These are phyloP conservation scores for Brienomyrus brachyistius DNA, from an alignment of 2,113 vertebrate species.

Conservation along the genomic window DNA sequence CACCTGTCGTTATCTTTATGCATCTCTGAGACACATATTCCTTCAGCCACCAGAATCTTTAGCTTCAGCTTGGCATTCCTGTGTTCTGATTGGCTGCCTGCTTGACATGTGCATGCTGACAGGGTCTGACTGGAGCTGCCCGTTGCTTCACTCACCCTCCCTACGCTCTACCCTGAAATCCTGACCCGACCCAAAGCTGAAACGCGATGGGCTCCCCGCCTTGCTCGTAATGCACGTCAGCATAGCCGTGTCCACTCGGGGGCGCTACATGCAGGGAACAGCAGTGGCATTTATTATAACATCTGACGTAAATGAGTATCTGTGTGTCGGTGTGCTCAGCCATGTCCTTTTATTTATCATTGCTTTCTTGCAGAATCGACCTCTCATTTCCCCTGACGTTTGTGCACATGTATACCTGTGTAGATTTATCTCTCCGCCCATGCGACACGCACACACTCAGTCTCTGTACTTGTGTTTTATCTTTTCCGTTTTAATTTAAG, in stretches of 20 bases:
- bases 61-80: not conserved
- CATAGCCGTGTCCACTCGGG: not conserved
- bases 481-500: constrained; percentile 18
- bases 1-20: not conserved
- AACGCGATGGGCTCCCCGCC: not conserved
- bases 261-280: not conserved
- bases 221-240: not conserved
- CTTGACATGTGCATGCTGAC: constrained; percentile 10
- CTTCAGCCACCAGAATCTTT: not conserved
- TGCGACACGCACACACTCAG: constrained; percentile 30
- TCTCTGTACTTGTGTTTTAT: constrained; percentile 22
- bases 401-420: constrained; percentile 31
- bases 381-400: constrained; percentile 23
- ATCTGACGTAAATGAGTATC: constrained; percentile 6
- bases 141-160: not conserved
- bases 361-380: constrained; percentile 32
- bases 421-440: constrained; percentile 22
- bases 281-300: not conserved
- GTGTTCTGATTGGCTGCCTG: constrained; percentile 7
- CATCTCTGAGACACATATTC: not conserved
- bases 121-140: not conserved
- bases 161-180: not conserved
- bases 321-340: constrained; percentile 11
- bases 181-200: not conserved
- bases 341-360: constrained; percentile 17